Percentiles rank a stretch among this genome's conserved stretches.
These are phyloP conservation scores for Amphipyra tragopoginis DNA, from an alignment of 2,888 invertebrate species.

Conservation along the genomic window DNA sequence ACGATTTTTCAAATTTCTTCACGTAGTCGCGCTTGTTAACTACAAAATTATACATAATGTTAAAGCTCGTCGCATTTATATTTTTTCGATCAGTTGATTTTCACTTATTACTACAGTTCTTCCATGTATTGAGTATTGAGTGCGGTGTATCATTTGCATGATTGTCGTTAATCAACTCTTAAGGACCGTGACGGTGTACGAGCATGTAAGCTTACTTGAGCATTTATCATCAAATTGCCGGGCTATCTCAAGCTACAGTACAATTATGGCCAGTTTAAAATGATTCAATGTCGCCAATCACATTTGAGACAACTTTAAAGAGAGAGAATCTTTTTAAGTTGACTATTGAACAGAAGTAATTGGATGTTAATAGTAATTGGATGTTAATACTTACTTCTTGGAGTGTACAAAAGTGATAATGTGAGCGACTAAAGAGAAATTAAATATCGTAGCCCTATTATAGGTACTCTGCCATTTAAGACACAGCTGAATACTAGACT, in stretches of 20 bases:
- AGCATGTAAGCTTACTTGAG: conserved; percentile 62
- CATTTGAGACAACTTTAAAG: conserved; percentile 42
- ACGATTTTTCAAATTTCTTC: conserved; percentile 50
- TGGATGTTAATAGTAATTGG: no score
- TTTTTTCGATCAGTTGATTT: conserved; percentile 55
- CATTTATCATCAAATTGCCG: conserved; percentile 77
- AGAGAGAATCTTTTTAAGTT: conserved; percentile 7
- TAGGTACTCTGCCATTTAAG: no score
- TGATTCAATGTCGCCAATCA: conserved; percentile 66
- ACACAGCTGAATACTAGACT: no score
- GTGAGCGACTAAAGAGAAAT: no score
- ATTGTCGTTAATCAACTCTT: conserved; percentile 79
- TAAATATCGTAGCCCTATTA: no score
- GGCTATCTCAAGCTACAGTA: conserved; percentile 62
- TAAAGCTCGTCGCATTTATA: conserved; percentile 29
- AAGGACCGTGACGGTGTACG: conserved; percentile 77
- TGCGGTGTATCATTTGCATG: conserved; percentile 75
- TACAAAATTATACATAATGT: conserved; percentile 57
- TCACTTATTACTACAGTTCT: conserved; percentile 54
- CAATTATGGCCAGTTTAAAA: conserved; percentile 72
- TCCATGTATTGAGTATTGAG: conserved; percentile 55
- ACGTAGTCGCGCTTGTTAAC: conserved; percentile 57
- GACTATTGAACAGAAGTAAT: neutral
- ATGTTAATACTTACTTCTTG: no score
- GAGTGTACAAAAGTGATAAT: no score